phyloP scores from a whole-genome alignment of 2,888 invertebrate species.

The Mythimna albipuncta region DNA sequence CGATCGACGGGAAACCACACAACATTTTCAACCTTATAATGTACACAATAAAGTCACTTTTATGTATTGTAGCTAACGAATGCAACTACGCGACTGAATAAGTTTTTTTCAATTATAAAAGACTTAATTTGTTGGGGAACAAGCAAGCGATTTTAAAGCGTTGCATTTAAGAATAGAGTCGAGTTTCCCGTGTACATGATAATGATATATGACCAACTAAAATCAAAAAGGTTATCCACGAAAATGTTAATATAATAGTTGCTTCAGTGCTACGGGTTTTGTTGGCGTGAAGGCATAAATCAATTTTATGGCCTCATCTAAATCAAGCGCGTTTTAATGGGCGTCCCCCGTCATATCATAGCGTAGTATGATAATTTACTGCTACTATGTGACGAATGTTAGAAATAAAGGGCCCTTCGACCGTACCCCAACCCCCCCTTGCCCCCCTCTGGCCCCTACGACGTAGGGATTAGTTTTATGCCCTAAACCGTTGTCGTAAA shows the following conservation, averaged over 20 bases:
- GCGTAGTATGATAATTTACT: slow-evolving; percentile 91
- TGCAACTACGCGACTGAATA: slow-evolving; percentile 88
- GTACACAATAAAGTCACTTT: slow-evolving; percentile 71
- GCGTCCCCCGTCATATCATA: slow-evolving; percentile 91
- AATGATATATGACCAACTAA: slow-evolving; percentile 80
- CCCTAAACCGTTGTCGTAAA: slow-evolving; percentile 89
- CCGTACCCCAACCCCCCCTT: slow-evolving; percentile 65
- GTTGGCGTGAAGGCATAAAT: slow-evolving; percentile 91
- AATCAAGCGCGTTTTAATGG: slow-evolving; percentile 92
- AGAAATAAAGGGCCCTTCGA: slow-evolving; percentile 89
- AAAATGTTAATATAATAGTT: slow-evolving; percentile 91
- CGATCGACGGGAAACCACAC: slow-evolving; percentile 69
- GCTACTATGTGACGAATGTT: slow-evolving; percentile 91
- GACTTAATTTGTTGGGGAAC: slow-evolving; percentile 78
- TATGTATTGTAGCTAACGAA: slow-evolving; percentile 72
- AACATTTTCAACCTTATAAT: slow-evolving; percentile 69
- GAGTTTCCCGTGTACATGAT: slow-evolving; percentile 47
- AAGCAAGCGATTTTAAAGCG: slow-evolving; percentile 58
- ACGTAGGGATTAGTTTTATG: slow-evolving; percentile 88
- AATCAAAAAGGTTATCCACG: slow-evolving; percentile 88
- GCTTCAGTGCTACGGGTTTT: slow-evolving; percentile 90
- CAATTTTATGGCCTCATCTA: slow-evolving; percentile 91
- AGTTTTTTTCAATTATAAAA: slow-evolving; percentile 87
- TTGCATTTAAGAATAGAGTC: slow-evolving; percentile 52
- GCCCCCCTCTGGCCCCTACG: slow-evolving; percentile 69